Percentiles rank a stretch among this genome's conserved stretches.
Evolutionary conservation across 2,888 invertebrate species (phyloP).

Genomic region (Sisyra terminalis): DNA sequence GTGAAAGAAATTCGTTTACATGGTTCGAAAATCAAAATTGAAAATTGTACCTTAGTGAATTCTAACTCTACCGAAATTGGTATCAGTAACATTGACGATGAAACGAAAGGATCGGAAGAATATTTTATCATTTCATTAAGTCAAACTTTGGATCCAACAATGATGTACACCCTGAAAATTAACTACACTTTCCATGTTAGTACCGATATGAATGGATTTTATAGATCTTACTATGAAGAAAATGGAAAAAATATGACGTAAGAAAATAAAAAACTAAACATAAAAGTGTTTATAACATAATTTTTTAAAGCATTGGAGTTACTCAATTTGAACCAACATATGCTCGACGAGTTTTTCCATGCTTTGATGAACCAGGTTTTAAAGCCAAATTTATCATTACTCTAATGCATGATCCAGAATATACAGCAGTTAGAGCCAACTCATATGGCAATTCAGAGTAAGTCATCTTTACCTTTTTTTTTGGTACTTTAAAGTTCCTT

Average conservation of each 20-base stretch:
- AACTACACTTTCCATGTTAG: constrained; percentile 19
- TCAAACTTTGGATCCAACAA: constrained; percentile 2
- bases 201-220: constrained; percentile 31
- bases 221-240: constrained; percentile 28
- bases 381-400: constrained; percentile 26
- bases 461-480: too few species aligned
- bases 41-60: constrained; percentile 8
- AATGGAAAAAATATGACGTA: constrained; percentile 16
- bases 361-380: constrained; percentile 49
- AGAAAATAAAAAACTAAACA: too few species aligned
- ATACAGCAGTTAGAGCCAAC: too few species aligned
- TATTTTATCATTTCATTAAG: background rate
- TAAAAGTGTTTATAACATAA: too few species aligned
- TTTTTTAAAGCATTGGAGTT: too few species aligned
- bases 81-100: constrained; percentile 23
- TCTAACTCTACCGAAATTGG: constrained; percentile 21
- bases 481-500: too few species aligned
- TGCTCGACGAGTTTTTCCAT: constrained; percentile 57
- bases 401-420: constrained; percentile 18
- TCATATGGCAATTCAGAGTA: too few species aligned
- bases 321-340: constrained; percentile 54
- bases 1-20: background rate
- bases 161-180: constrained; percentile 16
- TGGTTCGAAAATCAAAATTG: background rate
- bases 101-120: constrained; percentile 14